Base-by-base conservation (phyloP, 2,888 invertebrate genomes). In the Cistogaster globosa region DNA sequence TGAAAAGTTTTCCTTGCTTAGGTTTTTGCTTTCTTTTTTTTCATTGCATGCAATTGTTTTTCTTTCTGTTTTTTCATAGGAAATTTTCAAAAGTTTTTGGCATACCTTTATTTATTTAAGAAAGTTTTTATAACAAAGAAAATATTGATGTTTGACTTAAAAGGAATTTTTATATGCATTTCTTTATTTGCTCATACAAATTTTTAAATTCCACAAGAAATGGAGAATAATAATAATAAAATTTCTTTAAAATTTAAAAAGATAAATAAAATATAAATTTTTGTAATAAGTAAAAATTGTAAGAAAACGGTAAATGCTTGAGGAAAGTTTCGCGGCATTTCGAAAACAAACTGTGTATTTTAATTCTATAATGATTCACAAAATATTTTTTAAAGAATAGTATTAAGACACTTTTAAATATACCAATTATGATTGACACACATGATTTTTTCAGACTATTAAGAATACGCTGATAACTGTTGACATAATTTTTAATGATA, bases 71-170 rank as follows among this genome's bases (percentile, higher is more conserved):
- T n/a, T 55, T 55, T 51, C 16, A 58, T 38, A 42, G 38, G 62
- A 75, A 32, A 71, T 79, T 84, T 60, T 38, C 67, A 45, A 65
- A 84, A 80, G 58, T 84, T 84, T 84, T 76, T 83, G 69, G 63
- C 71, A 71, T 80, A 80, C 75, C 75, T 84, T 65, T 74, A 62
- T 83, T 74, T 79, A 75, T 77, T 83, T 82, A 72, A 57, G 38
- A 72, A 74, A 82, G 79, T 84, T 80, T 80, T 76, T 76, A 71
- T 80, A 76, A 84, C 75, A 84, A 76, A 68, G 71, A 76, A 84
- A 84, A 84, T 84, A 84, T 84, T 84, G 84, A 80, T 67, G 67
- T 84, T 84, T 67, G 45, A 71, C 60, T 84, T 80, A 55, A 67
- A 67, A 75, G 65, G 57, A 75, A 65, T 55, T 71, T 77, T 58